phyloP scores from a whole-genome alignment of 2,113 vertebrate genomes.

The Panthera leo region DNA sequence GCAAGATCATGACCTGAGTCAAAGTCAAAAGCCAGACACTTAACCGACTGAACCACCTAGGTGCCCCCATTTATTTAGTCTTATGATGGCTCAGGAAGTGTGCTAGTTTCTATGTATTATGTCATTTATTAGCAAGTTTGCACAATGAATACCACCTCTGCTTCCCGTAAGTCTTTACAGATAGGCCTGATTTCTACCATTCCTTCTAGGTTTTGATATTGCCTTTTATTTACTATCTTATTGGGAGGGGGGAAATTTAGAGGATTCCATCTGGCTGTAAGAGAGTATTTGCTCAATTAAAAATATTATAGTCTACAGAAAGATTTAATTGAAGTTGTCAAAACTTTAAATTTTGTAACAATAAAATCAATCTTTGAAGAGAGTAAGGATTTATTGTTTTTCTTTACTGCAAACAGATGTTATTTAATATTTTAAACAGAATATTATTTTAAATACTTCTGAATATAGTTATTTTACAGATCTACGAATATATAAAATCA shows the following conservation, averaged over 20 bases:
- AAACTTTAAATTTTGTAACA: background rate
- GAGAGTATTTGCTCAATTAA: background rate
- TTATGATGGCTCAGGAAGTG: background rate
- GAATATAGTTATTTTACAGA: background rate
- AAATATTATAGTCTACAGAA: background rate
- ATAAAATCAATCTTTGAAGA: background rate
- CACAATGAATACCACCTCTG: fast-evolving
- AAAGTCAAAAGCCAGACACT: no score
- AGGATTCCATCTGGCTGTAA: background rate
- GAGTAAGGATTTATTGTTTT: background rate
- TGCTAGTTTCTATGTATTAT: background rate
- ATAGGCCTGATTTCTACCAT: background rate
- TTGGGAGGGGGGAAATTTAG: background rate
- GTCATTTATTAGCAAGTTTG: background rate
- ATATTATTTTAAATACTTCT: background rate
- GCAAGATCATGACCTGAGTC: no score
- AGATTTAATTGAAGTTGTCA: background rate
- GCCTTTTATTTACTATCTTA: background rate
- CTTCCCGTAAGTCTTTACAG: background rate
- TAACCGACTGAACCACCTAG: no score
- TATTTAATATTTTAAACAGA: background rate
- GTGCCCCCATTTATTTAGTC: background rate
- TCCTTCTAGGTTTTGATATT: background rate
- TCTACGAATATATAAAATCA: background rate
- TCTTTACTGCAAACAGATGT: background rate